phyloP scores from a whole-genome alignment of 2,888 invertebrate genomes.

The Drosophila testacea region DNA sequence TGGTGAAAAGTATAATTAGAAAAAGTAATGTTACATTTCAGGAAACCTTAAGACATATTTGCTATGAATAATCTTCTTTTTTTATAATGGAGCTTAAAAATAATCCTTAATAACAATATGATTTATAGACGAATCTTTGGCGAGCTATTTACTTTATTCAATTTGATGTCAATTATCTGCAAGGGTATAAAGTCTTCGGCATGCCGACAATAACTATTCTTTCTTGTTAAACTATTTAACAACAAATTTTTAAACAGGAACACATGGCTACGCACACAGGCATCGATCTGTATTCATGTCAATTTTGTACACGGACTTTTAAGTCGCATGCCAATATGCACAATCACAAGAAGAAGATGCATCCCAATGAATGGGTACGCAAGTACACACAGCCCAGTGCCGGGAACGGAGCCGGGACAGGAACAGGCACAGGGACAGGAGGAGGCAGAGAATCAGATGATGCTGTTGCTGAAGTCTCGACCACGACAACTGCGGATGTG shows the following conservation, averaged over 20 bases:
- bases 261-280: slow-evolving; percentile 84
- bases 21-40: no score
- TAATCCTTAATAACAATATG: no score
- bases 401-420: not conserved
- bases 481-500: not conserved
- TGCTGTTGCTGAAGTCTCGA: slow-evolving; percentile 4
- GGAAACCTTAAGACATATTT: no score
- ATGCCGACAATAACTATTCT: not conserved
- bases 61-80: no score
- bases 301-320: slow-evolving; percentile 83
- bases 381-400: slow-evolving; percentile 67
- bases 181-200: not conserved
- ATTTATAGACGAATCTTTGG: no score
- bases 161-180: no score
- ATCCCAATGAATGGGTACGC: slow-evolving; percentile 82
- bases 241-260: slow-evolving; percentile 61
- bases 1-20: no score
- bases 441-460: not conserved
- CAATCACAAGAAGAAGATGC: slow-evolving; percentile 83
- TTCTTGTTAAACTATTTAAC: not conserved
- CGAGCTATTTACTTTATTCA: no score
- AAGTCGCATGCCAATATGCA: slow-evolving; percentile 84
- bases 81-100: no score
- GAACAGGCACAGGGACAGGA: not conserved
- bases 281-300: slow-evolving; percentile 82